Percentiles rank a stretch among this genome's conserved stretches.
These are phyloP conservation scores for Leptopilina drosophilae DNA, from an alignment of 2,888 invertebrate genomes.

Conservation along the genomic window DNA sequence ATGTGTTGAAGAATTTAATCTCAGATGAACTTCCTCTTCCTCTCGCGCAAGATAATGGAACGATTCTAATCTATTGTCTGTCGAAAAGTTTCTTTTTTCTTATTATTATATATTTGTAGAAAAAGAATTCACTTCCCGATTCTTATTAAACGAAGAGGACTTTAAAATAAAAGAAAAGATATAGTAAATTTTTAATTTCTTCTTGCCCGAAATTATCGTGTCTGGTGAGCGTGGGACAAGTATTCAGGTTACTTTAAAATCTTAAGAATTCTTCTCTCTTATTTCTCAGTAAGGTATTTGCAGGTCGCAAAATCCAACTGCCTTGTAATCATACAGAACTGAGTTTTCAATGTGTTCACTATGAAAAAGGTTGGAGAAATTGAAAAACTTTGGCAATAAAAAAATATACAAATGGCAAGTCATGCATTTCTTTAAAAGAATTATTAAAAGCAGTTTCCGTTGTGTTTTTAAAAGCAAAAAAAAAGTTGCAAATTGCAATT, in stretches of 20 bases:
- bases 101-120: too few relatives aligned
- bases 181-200: background rate
- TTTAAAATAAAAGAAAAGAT: too few relatives aligned
- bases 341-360: background rate
- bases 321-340: background rate
- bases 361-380: slow-evolving; percentile 6
- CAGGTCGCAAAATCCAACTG: slow-evolving; percentile 11
- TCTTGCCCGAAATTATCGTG: background rate
- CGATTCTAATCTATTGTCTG: background rate
- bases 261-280: background rate
- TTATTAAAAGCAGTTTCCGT: background rate
- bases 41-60: background rate
- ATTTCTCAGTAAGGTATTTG: slow-evolving; percentile 15
- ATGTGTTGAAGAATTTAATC: slow-evolving; percentile 25
- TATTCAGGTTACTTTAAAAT: slow-evolving; percentile 8
- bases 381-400: slow-evolving; percentile 18
- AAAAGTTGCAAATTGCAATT: background rate
- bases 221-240: background rate
- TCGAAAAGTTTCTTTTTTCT: too few relatives aligned
- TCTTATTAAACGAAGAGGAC: too few relatives aligned
- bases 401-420: slow-evolving; percentile 3
- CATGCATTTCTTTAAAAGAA: slow-evolving; percentile 16
- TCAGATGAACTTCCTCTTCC: background rate
- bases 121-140: too few relatives aligned
- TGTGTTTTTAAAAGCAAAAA: background rate